Base-by-base conservation (phyloP, 2,797 vertebrate genomes). In the Alfaro cultratus region DNA sequence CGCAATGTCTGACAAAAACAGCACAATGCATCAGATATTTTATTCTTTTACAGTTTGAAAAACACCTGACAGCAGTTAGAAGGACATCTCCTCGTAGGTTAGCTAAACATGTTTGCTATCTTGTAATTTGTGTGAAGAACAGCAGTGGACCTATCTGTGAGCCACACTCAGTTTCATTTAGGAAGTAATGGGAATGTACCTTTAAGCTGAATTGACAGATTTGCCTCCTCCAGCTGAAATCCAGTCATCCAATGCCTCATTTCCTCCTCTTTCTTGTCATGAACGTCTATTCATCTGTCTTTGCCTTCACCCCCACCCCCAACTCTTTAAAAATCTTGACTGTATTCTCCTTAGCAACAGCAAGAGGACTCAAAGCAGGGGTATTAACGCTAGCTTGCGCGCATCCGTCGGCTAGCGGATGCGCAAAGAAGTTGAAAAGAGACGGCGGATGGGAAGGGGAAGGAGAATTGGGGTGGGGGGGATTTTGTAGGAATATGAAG, bases 321-420 rank as follows among this genome's bases (percentile, higher is more conserved):
- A 49, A 11, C 47, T 18, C 47, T 39, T 85, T 86, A 82, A 86
- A 51, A 88, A 84, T 45, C 86, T 87, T 47, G 57, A 82, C 84
- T 82, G 76, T 92, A 88, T 93, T 94, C 92, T 93, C 92, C 93
- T 93, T 94, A 93, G 95, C 94, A 95, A 95, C 95, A 95, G 94
- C 75, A 85, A 80, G 74, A 85, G 83, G 79, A 86, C 87, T 87
- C 83, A 75, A 81, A 73, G 86, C 87, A 79, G 90, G 85, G 85
- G 89, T 84, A 85, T 93, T 93, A 91, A 91, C 85, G 85, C 86
- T 88, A 76, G 79, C 77, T 53, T 80, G 86, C 74, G 83, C 89
- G 88, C 89, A 93, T 94, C 92, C 87, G 89, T 85, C 81, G 92
- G 87, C 83, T 45, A 88, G 92, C 92, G 93, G 93, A 91, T 93